Evolutionary conservation across 35 echinoderm and acorn worm species (phyloP).

Genomic region (Antedon bifida): DNA sequence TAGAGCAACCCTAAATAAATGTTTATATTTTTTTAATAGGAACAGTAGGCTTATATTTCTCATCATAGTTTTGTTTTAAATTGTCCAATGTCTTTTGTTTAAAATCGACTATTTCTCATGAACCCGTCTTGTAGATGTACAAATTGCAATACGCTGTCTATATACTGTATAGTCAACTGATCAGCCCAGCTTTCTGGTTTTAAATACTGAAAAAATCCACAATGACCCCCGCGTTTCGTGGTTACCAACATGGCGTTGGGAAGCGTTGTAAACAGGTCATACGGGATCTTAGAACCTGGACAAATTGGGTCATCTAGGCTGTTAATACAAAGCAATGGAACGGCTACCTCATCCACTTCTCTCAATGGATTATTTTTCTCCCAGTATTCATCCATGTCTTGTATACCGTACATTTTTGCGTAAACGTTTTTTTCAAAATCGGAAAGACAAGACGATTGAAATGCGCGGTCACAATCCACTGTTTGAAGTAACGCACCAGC

Average conservation of each 20-base stretch:
- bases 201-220: conserved; percentile 1
- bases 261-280: conserved; percentile 69
- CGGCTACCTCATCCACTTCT: conserved; percentile 80
- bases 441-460: conserved; percentile 22
- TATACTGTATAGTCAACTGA: not conserved
- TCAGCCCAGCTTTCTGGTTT: not conserved
- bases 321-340: conserved; percentile 78
- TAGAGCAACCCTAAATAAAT: no score
- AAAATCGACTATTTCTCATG: not conserved
- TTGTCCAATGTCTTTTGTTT: no score
- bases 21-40: no score
- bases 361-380: conserved; percentile 76
- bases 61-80: no score
- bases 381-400: conserved; percentile 55
- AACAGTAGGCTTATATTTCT: no score
- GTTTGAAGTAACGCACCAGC: conserved; percentile 16
- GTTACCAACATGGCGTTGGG: conserved; percentile 66
- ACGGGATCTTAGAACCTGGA: conserved; percentile 35
- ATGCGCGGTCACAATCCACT: conserved; percentile 51
- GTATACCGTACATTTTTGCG: conserved; percentile 15
- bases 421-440: conserved; percentile 35
- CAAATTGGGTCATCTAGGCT: conserved; percentile 73
- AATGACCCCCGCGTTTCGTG: conserved; percentile 55
- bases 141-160: conserved; percentile 1
- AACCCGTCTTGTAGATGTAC: not conserved